These are phyloP conservation scores for Elymnias hypermnestra DNA, from an alignment of 1,140 invertebrate genomes.

Conservation along the genomic window DNA sequence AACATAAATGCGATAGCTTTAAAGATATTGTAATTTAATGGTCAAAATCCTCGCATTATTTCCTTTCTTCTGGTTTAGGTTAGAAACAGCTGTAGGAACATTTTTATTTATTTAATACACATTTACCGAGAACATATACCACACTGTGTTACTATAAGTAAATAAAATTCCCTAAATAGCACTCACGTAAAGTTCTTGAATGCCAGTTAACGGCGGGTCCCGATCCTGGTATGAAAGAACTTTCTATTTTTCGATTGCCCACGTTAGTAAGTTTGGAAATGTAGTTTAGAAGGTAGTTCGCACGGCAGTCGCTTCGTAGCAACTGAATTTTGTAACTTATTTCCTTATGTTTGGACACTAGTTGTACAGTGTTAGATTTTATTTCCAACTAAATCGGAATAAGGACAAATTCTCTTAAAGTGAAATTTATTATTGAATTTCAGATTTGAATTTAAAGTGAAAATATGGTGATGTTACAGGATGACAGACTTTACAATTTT, in stretches of 20 bases:
- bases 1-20: no score
- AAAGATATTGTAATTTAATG: no score
- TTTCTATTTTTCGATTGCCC: conserved; percentile 72
- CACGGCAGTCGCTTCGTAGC: conserved; percentile 36
- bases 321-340: conserved; percentile 61
- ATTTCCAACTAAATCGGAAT: conserved; percentile 3
- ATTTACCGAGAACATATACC: no score
- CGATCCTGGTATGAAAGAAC: conserved; percentile 47
- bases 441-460: background rate
- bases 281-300: conserved; percentile 60
- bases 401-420: background rate
- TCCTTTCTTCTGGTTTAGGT: no score
- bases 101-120: no score
- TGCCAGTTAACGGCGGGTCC: conserved; percentile 62
- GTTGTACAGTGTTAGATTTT: conserved; percentile 13
- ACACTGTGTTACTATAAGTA: no score
- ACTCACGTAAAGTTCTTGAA: conserved; percentile 63
- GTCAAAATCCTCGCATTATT: no score
- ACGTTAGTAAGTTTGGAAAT: conserved; percentile 66
- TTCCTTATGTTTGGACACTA: conserved; percentile 38
- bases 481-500: no score
- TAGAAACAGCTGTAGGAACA: no score
- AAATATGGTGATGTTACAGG: conserved; percentile 1
- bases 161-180: conserved; percentile 53
- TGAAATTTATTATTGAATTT: conserved; percentile 2